Evolutionary conservation across 37 sponge, comb jelly and placozoan species (phyloP), one percentile per base, ranked within the genome.

Genomic region (Theonella swinhoei): DNA sequence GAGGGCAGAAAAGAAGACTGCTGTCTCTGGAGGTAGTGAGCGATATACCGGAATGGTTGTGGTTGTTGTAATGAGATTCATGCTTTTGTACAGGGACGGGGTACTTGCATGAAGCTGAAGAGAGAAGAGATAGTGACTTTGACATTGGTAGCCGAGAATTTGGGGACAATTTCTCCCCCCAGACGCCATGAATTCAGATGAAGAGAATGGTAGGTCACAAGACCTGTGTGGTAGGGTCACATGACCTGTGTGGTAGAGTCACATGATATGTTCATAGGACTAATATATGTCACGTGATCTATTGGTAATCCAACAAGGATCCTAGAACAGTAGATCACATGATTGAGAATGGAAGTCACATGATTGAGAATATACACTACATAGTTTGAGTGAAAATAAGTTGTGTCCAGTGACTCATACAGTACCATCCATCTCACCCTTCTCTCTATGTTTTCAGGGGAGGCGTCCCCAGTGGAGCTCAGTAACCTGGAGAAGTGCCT

Each of bases 401-500:
- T 8, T 25, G 68, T 8, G 28, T 66, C 26, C n/a, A 14, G 22
- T 24, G 7, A 25, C 68, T 25, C 38, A 36, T 70, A 8, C 36
- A 35, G 17, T 78, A 7, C 30, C 23, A 8, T 75, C 11, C n/a
- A 3, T 3, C 38, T 28, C 24, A 58, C 41, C 42, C 31, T 31
- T 9, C 39, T 42, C 70, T 42, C 32, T 14, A 19, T 39, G 70
- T 68, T 17, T 39, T 37, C 43, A 82, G 86, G 72, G 34, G 89
- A 89, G 70, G 35, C 54, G 2, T 84, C 84, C 22, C 75, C 80
- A 39, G 85, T 65, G 58, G 89, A 89, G 42, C 65, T 82, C 77
- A 86, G 80, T 66, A 89, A 82, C 72, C 37, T 93, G 47, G 94
- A 93, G 83, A 93, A 87, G 84, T 83, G 90, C 76, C 88, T 89